phyloP scores from a whole-genome alignment of 2,888 invertebrate species.

The Tipula vernalis region DNA sequence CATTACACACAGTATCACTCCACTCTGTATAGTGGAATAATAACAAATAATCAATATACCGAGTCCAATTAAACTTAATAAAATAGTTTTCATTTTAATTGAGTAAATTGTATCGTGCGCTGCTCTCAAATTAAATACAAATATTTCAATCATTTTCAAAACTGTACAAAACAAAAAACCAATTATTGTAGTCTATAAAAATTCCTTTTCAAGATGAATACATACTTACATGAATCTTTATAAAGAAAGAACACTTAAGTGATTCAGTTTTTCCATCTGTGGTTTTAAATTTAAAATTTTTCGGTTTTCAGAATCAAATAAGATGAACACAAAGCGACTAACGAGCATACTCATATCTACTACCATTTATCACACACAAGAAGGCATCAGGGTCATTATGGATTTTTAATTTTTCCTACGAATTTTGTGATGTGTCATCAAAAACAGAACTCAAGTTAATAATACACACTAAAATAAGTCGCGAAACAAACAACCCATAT shows the following conservation, averaged over 20 bases:
- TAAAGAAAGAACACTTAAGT: neutral
- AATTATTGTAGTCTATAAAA: neutral
- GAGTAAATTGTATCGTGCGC: neutral
- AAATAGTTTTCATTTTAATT: neutral
- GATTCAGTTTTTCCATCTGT: neutral
- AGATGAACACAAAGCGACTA: neutral
- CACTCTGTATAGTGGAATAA: neutral
- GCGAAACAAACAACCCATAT: neutral
- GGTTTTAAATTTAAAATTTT: neutral
- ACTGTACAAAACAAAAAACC: neutral
- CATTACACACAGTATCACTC: neutral
- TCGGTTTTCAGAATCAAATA: neutral
- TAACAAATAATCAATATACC: neutral
- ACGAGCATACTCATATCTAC: neutral
- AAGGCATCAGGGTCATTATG: neutral
- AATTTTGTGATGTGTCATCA: slow-evolving; percentile 1
- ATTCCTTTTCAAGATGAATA: neutral
- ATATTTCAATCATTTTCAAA: neutral
- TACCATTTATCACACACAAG: neutral
- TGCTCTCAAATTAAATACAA: neutral
- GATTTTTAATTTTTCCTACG: neutral
- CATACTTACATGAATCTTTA: neutral
- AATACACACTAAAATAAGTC: neutral
- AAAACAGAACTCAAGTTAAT: neutral
- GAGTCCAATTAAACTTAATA: neutral